Conservation (phyloP, 2,888 invertebrate genomes). For the Sisyra terminalis region DNA sequence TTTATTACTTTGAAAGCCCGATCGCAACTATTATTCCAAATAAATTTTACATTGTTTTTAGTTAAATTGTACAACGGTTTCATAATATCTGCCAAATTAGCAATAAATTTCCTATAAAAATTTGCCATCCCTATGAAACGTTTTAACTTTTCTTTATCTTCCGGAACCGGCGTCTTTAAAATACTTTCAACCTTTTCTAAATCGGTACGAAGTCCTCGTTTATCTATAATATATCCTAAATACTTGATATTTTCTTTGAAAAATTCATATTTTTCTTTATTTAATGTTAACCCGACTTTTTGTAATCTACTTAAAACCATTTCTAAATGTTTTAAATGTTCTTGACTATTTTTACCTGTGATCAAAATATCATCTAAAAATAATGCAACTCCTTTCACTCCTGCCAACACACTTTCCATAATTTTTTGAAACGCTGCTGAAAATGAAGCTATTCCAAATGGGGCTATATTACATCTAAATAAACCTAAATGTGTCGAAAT, state of each 20-base stretch:
- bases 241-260: slow-evolving; percentile 13
- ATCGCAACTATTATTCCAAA: slow-evolving; percentile 7
- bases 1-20: slow-evolving; percentile 8
- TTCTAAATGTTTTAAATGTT: slow-evolving; percentile 13
- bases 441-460: slow-evolving; percentile 21
- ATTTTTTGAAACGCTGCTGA: slow-evolving; percentile 22
- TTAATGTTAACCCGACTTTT: slow-evolving; percentile 14
- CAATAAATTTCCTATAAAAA: too few relatives aligned
- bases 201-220: too few relatives aligned
- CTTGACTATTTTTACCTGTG: slow-evolving; percentile 12
- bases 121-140: too few relatives aligned
- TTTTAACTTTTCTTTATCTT: too few relatives aligned
- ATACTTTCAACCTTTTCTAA: too few relatives aligned
- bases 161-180: slow-evolving; percentile 5
- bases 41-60: slow-evolving; percentile 5
- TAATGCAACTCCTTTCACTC: slow-evolving; percentile 11
- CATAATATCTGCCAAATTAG: too few relatives aligned
- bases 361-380: slow-evolving; percentile 16
- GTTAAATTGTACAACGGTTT: slow-evolving; percentile 10
- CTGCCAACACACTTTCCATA: slow-evolving; percentile 13
- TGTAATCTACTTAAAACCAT: slow-evolving; percentile 13
- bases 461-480: slow-evolving; percentile 19
- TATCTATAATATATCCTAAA: too few relatives aligned
- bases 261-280: slow-evolving; percentile 17
- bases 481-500: slow-evolving; percentile 17